Evolutionary conservation across 2,797 vertebrate species (phyloP).

Genomic region (Arctocebus calabarensis): DNA sequence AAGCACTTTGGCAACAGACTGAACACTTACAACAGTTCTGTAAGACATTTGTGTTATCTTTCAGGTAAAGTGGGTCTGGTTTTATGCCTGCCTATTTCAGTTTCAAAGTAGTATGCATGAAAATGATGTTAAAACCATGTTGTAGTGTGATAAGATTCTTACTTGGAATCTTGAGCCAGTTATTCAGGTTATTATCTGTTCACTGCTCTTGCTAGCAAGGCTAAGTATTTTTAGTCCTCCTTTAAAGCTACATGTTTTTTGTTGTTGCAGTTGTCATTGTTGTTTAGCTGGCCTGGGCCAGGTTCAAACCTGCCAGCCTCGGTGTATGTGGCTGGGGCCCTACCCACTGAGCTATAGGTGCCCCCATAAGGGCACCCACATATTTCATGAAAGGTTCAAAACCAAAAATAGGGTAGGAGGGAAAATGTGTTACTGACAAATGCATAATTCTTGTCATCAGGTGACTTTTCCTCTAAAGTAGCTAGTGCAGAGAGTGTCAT

Average conservation of each 20-base stretch:
- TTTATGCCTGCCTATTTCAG: not conserved
- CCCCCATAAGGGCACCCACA: not conserved
- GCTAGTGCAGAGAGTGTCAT: not conserved
- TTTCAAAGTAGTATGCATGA: not conserved
- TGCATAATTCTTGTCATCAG: not conserved
- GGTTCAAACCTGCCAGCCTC: no score
- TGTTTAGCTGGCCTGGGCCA: no score
- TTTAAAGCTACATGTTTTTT: not conserved
- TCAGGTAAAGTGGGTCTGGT: conserved; percentile 27
- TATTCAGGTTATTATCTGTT: not conserved
- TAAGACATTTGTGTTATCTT: not conserved
- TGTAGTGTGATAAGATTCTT: not conserved
- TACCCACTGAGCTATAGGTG: no score
- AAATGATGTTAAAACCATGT: not conserved
- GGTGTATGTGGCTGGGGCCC: no score
- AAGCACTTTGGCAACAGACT: not conserved
- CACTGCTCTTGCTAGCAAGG: not conserved
- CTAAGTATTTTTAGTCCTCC: not conserved
- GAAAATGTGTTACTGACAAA: not conserved
- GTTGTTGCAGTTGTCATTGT: no score
- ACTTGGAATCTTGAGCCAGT: not conserved
- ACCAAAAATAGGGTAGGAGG: not conserved
- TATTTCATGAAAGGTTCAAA: conserved; percentile 20
- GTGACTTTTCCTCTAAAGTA: not conserved
- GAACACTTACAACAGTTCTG: not conserved